Percentiles rank a stretch among this genome's conserved stretches.
phyloP scores from a whole-genome alignment of 2,797 vertebrate genomes.

The Sarcophilus harrisii region DNA sequence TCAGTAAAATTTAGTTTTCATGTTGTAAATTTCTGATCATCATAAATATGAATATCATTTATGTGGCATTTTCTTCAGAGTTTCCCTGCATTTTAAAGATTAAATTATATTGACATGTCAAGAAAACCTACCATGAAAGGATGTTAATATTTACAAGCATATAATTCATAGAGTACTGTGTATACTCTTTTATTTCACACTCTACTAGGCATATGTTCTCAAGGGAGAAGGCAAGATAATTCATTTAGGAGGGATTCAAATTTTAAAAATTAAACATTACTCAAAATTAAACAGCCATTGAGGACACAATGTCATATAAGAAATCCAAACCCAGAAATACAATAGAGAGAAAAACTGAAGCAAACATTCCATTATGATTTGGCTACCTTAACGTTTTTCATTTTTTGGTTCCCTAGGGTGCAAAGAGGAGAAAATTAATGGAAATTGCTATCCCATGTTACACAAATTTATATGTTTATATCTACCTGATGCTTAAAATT shows the following conservation, averaged over 20 bases:
- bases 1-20: not conserved
- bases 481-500: constrained; percentile 9
- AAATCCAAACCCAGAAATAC: constrained; percentile 11
- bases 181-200: constrained; percentile 46
- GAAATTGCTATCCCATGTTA: not conserved
- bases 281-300: not conserved
- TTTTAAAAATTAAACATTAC: constrained; percentile 12
- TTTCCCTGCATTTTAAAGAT: constrained; percentile 13
- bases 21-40: constrained; percentile 13
- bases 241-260: constrained; percentile 51
- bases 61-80: constrained; percentile 4
- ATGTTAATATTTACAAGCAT: constrained; percentile 24
- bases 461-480: not conserved
- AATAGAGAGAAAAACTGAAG: not conserved
- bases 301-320: not conserved
- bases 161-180: not conserved
- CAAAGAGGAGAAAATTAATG: constrained; percentile 2
- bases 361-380: not conserved
- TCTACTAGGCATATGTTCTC: constrained; percentile 14
- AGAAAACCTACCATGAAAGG: constrained; percentile 5
- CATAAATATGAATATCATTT: not conserved
- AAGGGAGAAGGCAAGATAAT: constrained; percentile 20
- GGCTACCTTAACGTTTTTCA: not conserved
- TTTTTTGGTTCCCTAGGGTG: not conserved
- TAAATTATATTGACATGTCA: constrained; percentile 39